Conservation (phyloP, 2,888 invertebrate species). For the Eueremaeus valkanovi region DNA sequence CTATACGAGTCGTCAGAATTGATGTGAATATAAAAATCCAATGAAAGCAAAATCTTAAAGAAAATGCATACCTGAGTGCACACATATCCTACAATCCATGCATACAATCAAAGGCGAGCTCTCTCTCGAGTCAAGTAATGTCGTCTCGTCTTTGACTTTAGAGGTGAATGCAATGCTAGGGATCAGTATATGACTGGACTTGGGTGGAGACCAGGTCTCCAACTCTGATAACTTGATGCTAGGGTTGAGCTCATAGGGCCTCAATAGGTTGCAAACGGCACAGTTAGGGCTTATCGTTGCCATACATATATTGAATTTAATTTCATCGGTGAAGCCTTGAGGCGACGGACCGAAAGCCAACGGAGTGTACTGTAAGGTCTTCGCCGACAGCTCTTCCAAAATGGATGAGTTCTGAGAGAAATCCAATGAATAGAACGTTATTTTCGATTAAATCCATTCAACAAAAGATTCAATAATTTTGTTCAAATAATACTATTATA, state of each 20-base stretch:
- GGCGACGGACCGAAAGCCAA: not conserved
- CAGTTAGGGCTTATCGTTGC: slow-evolving; percentile 59
- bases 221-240: not conserved
- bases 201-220: slow-evolving; percentile 25
- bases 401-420: not conserved
- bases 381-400: slow-evolving; percentile 22
- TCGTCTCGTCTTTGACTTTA: slow-evolving; percentile 48
- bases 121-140: slow-evolving; percentile 49
- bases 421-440: too few relatives aligned
- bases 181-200: slow-evolving; percentile 42
- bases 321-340: slow-evolving; percentile 25
- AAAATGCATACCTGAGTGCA: slow-evolving; percentile 59
- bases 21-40: too few relatives aligned
- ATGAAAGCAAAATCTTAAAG: too few relatives aligned
- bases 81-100: slow-evolving; percentile 58
- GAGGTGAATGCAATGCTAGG: slow-evolving; percentile 50
- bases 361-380: slow-evolving; percentile 33
- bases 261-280: slow-evolving; percentile 59
- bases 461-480: too few relatives aligned
- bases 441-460: too few relatives aligned
- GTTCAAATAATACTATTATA: too few relatives aligned
- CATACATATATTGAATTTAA: slow-evolving; percentile 42
- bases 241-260: slow-evolving; percentile 43
- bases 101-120: slow-evolving; percentile 57
- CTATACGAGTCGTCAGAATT: slow-evolving; percentile 28